These are phyloP conservation scores for Eudemis profundana DNA, from an alignment of 2,888 invertebrate genomes.

Conservation along the genomic window DNA sequence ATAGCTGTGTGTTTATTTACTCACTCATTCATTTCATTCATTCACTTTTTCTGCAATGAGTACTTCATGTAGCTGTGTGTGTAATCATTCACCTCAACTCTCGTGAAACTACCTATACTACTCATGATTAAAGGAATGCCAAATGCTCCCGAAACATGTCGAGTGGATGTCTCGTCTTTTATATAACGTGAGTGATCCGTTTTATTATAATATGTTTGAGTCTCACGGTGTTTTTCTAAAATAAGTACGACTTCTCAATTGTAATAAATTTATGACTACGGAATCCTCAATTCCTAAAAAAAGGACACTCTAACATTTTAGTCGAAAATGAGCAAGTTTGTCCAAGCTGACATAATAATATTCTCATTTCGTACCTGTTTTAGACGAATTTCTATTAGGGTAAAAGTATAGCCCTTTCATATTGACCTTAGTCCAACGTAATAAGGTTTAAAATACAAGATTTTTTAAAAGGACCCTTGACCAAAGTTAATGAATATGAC, in stretches of 20 bases:
- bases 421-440: background rate
- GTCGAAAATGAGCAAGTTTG: slow-evolving; percentile 33
- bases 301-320: slow-evolving; percentile 10
- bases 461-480: slow-evolving; percentile 44
- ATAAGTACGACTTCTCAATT: background rate
- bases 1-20: too few relatives aligned
- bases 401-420: background rate
- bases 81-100: too few relatives aligned
- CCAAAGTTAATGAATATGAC: slow-evolving; percentile 54
- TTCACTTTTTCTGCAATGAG: too few relatives aligned
- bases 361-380: slow-evolving; percentile 38
- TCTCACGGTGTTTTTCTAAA: background rate
- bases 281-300: slow-evolving; percentile 10
- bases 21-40: too few relatives aligned
- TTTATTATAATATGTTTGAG: too few relatives aligned
- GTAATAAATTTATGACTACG: background rate
- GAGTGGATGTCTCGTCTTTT: too few relatives aligned
- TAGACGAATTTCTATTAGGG: slow-evolving; percentile 27
- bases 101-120: too few relatives aligned
- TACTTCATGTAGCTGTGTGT: too few relatives aligned
- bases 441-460: slow-evolving; percentile 18
- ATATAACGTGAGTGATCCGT: too few relatives aligned
- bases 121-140: too few relatives aligned
- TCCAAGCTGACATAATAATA: slow-evolving; percentile 42
- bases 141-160: too few relatives aligned